These are phyloP conservation scores for Egretta garzetta DNA, from an alignment of 2,113 vertebrate genomes.

Conservation along the genomic window DNA sequence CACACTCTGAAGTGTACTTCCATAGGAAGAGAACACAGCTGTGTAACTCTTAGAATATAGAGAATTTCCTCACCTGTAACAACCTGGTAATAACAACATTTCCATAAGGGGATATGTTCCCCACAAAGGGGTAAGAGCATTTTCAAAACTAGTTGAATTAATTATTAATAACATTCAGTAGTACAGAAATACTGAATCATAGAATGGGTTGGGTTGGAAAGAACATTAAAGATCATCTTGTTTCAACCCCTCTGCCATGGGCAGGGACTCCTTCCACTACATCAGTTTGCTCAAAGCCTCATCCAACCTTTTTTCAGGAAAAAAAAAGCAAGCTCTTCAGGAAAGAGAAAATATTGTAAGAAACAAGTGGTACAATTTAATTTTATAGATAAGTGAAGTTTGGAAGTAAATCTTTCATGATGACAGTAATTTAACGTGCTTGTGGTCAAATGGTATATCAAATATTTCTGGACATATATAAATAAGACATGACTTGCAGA, in stretches of 20 bases:
- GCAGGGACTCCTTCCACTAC: not conserved
- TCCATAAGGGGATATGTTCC: not conserved
- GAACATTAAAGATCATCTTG: not conserved
- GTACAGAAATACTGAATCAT: not conserved
- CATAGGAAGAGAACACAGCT: not conserved
- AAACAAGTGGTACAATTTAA: not conserved
- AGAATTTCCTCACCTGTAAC: not conserved
- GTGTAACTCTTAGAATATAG: not conserved
- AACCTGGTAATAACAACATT: not conserved
- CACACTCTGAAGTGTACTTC: not conserved
- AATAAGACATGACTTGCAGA: not conserved
- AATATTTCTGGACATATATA: not conserved
- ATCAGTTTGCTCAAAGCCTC: not conserved
- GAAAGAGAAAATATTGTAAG: not conserved
- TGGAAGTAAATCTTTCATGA: not conserved
- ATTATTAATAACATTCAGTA: not conserved
- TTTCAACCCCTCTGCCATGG: accelerated
- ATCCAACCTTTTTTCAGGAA: not conserved
- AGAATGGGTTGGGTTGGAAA: not conserved
- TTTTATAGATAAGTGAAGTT: not conserved
- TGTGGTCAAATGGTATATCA: not conserved
- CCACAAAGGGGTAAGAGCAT: not conserved
- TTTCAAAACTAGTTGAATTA: not conserved
- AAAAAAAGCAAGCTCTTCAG: not conserved
- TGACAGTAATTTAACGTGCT: not conserved